Conservation (phyloP, 2,797 vertebrate species). For the Smutsia temminckii region DNA sequence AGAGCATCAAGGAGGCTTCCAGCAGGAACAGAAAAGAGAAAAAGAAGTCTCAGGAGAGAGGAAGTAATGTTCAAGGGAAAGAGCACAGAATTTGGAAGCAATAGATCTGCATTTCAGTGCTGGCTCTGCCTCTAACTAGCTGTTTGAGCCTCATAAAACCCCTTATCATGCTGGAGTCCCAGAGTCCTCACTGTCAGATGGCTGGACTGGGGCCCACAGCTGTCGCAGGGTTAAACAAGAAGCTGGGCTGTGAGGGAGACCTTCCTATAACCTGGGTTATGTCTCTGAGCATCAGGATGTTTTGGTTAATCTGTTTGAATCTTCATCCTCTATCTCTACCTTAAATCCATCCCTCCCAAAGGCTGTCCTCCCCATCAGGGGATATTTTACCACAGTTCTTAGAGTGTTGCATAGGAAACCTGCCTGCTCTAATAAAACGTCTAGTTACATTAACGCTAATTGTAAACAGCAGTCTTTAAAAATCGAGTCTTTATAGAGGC, state of each 20-base stretch:
- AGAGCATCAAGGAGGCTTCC: background rate
- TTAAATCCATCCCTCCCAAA: background rate
- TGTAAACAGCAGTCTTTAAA: background rate
- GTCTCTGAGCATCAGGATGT: background rate
- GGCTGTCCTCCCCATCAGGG: too few species aligned
- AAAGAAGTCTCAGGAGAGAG: background rate
- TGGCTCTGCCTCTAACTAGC: background rate
- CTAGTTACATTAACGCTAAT: background rate
- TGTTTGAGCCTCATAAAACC: background rate
- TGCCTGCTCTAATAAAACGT: background rate
- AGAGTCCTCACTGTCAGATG: background rate
- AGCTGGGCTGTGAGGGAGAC: background rate
- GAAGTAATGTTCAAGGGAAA: background rate
- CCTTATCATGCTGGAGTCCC: too few species aligned
- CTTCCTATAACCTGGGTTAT: background rate
- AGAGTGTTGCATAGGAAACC: background rate
- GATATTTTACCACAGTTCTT: background rate
- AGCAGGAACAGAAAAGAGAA: background rate
- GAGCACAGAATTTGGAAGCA: background rate
- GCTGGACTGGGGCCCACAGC: background rate
- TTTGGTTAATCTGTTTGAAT: background rate
- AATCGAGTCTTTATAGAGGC: background rate
- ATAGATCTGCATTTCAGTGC: background rate
- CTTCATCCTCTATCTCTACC: background rate
- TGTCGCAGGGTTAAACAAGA: background rate